Conservation (phyloP, 2,888 invertebrate species). For the Liposcelis brunnea region DNA sequence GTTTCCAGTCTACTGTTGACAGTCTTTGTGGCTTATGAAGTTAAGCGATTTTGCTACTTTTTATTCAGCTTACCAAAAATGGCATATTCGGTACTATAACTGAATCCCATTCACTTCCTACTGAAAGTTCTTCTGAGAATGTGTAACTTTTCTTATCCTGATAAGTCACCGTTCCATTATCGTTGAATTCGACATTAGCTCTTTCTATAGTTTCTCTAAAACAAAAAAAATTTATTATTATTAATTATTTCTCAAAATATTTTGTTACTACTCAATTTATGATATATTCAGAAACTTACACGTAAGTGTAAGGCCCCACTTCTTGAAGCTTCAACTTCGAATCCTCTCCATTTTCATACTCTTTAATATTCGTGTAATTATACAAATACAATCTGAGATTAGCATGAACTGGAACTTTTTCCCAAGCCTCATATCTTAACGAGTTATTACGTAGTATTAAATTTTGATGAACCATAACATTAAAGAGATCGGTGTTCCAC, state of each 20-base stretch:
- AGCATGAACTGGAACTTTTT: not conserved
- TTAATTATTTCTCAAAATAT: too few species aligned
- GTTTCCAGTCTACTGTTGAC: too few species aligned
- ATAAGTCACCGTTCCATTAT: conserved; percentile 2
- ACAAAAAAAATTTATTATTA: not conserved
- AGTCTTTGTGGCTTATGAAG: too few species aligned
- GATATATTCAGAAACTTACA: not conserved
- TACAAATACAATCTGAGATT: not conserved
- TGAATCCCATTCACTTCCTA: not conserved
- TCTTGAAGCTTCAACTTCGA: not conserved
- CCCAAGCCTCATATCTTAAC: not conserved
- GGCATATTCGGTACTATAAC: conserved; percentile 1
- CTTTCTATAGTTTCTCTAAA: not conserved
- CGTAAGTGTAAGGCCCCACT: conserved; percentile 4
- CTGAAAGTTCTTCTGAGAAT: conserved; percentile 2
- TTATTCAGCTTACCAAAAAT: not conserved
- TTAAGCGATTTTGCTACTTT: too few species aligned
- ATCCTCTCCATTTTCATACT: not conserved
- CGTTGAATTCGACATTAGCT: not conserved
- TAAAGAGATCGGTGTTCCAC: conserved; percentile 3
- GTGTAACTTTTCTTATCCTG: conserved; percentile 1
- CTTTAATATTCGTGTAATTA: conserved; percentile 4
- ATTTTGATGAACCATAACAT: not conserved
- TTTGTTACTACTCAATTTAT: too few species aligned
- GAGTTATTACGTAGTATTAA: not conserved